Evolutionary conservation across 2,113 vertebrate genomes (phyloP).

Genomic region (Neotragus pygmaeus): DNA sequence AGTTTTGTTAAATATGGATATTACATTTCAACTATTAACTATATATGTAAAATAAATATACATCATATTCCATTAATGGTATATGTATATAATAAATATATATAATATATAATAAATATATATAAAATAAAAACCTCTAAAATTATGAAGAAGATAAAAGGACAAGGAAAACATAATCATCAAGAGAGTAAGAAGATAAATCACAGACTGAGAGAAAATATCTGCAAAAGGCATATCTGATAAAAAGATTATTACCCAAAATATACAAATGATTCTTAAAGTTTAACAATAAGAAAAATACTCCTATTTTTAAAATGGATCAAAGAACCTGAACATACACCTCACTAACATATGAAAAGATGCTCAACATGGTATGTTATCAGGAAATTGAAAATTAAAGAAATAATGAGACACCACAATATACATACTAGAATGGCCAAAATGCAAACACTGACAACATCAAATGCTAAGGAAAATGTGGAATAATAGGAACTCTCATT

Average conservation of each 20-base stretch:
- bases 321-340: background rate
- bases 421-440: background rate
- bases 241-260: background rate
- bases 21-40: background rate
- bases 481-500: background rate
- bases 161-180: background rate
- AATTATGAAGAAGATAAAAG: background rate
- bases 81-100: background rate
- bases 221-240: background rate
- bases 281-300: background rate
- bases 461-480: background rate
- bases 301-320: background rate
- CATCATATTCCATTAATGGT: background rate
- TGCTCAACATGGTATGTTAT: background rate
- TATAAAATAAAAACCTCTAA: background rate
- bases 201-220: background rate
- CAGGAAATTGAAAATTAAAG: background rate
- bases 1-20: background rate
- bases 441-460: background rate
- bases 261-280: background rate
- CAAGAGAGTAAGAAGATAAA: background rate
- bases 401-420: background rate
- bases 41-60: background rate
- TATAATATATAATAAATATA: background rate
- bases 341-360: background rate